A percentile compares a stretch with the other conserved stretches of the same genome.
Evolutionary conservation across 2,113 vertebrate genomes (phyloP).

Genomic region (Oenanthe melanoleuca): DNA sequence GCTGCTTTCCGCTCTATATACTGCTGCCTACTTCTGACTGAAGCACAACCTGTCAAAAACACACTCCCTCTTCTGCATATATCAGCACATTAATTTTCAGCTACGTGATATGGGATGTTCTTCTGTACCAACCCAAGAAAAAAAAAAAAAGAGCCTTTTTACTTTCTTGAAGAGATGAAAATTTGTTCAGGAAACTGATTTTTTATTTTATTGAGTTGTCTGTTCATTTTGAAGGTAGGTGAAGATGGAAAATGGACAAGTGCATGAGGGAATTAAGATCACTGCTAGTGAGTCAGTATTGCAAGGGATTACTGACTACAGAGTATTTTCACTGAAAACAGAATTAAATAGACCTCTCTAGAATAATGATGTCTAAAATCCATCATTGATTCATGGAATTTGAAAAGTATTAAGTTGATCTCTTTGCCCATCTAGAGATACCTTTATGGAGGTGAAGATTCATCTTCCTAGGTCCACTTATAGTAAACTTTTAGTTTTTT

Average conservation of each 20-base stretch:
- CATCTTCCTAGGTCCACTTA: background rate
- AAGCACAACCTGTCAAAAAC: conserved; percentile 13
- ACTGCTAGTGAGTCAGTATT: background rate
- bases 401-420: background rate
- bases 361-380: conserved; percentile 6
- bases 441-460: background rate
- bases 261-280: background rate
- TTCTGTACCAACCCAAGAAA: background rate
- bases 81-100: background rate
- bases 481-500: background rate
- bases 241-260: background rate
- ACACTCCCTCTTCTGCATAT: background rate
- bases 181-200: background rate
- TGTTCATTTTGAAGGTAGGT: background rate
- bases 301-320: background rate
- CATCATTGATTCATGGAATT: background rate
- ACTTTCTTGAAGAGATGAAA: background rate
- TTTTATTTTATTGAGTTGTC: background rate
- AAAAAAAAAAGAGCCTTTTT: background rate
- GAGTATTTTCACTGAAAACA: conserved; percentile 13
- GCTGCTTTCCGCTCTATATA: background rate
- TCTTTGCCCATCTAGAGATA: background rate
- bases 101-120: background rate
- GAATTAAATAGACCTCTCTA: background rate
- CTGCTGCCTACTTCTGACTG: background rate